phyloP scores from a whole-genome alignment of 2,113 vertebrate genomes.

The Nesoenas mayeri region DNA sequence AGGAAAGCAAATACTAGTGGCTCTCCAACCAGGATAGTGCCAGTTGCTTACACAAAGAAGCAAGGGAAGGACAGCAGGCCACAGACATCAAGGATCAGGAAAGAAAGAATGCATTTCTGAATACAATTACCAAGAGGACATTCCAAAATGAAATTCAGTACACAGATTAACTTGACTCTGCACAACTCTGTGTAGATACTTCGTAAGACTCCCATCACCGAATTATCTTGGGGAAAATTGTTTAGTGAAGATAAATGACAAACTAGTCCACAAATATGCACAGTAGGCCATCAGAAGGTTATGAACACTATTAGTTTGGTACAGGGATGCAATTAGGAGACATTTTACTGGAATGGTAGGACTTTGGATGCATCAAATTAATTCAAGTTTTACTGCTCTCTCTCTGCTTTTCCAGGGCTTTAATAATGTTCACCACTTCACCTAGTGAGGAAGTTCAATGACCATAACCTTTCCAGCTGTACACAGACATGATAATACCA shows the following conservation, averaged over 20 bases:
- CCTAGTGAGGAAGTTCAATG: background rate
- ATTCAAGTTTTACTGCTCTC: background rate
- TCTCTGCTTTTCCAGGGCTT: background rate
- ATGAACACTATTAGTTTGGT: background rate
- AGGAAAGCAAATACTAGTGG: constrained; percentile 25
- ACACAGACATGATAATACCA: background rate
- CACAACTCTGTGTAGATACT: background rate
- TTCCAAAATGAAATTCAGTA: background rate
- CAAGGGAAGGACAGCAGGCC: background rate
- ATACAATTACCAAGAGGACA: background rate
- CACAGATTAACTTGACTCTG: background rate
- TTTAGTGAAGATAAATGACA: background rate
- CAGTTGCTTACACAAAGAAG: background rate
- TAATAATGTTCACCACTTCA: background rate
- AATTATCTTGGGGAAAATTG: background rate
- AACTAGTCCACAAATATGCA: background rate
- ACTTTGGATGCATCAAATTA: background rate
- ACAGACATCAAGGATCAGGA: background rate
- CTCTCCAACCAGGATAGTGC: background rate
- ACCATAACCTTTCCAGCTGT: background rate
- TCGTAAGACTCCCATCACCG: background rate
- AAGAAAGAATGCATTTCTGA: background rate
- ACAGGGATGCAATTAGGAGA: background rate
- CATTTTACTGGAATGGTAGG: background rate
- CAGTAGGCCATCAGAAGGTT: background rate